Conservation (phyloP, 1,140 invertebrate genomes). For the Gonioctena quinquepunctata region DNA sequence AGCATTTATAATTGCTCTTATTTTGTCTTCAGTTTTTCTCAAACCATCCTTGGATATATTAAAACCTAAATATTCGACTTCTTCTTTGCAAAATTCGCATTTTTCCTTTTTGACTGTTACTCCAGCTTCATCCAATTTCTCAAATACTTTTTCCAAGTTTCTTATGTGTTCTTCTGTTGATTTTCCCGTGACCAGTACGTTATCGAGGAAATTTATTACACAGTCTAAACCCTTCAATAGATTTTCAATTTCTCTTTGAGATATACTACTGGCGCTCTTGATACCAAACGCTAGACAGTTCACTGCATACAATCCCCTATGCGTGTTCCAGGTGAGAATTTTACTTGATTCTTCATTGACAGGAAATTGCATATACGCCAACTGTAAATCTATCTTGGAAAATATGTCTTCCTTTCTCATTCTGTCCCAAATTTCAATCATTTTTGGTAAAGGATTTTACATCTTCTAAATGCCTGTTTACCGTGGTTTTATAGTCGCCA, state of each 20-base stretch:
- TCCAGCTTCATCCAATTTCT: conserved; percentile 24
- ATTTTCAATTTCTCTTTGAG: conserved; percentile 16
- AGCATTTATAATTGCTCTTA: conserved; percentile 23
- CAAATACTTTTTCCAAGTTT: conserved; percentile 27
- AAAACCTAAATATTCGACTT: conserved; percentile 30
- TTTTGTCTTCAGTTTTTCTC: conserved; percentile 35
- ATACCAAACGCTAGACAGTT: conserved; percentile 47
- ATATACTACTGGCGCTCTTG: conserved; percentile 22
- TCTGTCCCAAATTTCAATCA: conserved; percentile 30
- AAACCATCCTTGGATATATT: conserved; percentile 33
- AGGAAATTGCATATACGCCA: conserved; percentile 21
- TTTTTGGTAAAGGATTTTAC: conserved; percentile 28
- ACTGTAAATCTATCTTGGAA: conserved; percentile 25
- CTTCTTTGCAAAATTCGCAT: conserved; percentile 19
- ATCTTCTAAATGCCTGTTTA: conserved; percentile 34
- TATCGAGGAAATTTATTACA: conserved; percentile 26
- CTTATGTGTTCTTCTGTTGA: conserved; percentile 28
- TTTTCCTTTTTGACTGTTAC: conserved; percentile 32
- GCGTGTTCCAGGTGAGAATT: conserved; percentile 52
- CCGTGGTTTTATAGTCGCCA: conserved; percentile 50
- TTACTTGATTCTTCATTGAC: conserved; percentile 33
- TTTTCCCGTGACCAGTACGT: conserved; percentile 28
- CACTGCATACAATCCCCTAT: conserved; percentile 49
- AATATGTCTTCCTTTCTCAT: conserved; percentile 23
- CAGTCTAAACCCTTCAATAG: neutral